Base-by-base conservation (phyloP, 2,113 vertebrate species). In the Tringa solitaria region DNA sequence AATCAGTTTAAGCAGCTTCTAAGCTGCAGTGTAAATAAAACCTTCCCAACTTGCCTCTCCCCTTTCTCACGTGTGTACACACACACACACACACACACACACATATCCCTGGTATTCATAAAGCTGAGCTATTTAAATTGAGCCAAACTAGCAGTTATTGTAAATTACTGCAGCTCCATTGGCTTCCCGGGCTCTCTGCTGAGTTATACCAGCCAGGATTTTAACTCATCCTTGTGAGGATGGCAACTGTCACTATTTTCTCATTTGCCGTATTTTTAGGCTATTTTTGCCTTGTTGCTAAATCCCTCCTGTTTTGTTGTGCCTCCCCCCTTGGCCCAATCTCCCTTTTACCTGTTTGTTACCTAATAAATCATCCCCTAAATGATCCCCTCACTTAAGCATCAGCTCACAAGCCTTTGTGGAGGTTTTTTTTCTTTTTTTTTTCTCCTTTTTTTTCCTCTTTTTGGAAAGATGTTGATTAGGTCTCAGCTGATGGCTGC, bases 1-100 rank as follows among this genome's bases (percentile, higher is more conserved):
- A 96, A 96, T 96, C 91, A 95, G 91, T 95, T 97, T 93, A 96
- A 96, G 91, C 92, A 90, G 95, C 89, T 95, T 91, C 94, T 90
- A 89, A 92, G 79, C 82, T 90, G 90, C 93, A 73, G 83, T 69
- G 82, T 95, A 95, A 95, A 96, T 90, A 96, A 95, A 87, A 26
- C 89, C 94, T 94, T 84, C 89, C 94, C 77, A 57, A 69, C 89
- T 95, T 9, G 8, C 91, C 78, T 91, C 91, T 87, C 78, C 50
- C n/a, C 50, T 75, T 84, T 68, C 3, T 86, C 54, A 26, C 3
- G 3, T n/a, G 8, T n/a, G 12, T n/a, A 12, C 48, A 8, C 16
- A 6, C 65, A 33, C 70, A 20, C 19, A 4, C 69, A 30, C 65
- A 33, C 65, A 51, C 51, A 53, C 51, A 53, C 51, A 53, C 50